Base-by-base conservation (phyloP, 1,140 invertebrate genomes). In the Philopotamus ludificatus region DNA sequence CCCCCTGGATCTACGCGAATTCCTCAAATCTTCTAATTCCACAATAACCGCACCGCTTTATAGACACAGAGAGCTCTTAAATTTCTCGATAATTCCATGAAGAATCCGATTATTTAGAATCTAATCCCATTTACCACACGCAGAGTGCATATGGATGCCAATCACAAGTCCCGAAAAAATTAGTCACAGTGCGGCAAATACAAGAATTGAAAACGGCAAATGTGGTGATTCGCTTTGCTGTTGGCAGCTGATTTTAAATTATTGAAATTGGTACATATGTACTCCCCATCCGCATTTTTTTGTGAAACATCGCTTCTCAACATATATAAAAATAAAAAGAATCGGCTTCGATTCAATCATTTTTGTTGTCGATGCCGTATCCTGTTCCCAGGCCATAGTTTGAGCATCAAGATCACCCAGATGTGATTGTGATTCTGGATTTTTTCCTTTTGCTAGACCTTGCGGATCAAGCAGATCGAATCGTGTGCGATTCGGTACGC, bases 161-260 rank as follows among this genome's bases (percentile, higher is more conserved):
- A 57, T 57, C 53, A 57, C 53, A 41, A 16, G 16, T 57, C 26
- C 16, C 4, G 26, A 60, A 23, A 45, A 60, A 60, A 45, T 16
- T 25, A 58, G 12, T 9, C 8, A 18, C 26, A 39, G 12, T 15
- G n/a, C 18, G 10, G 39, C 20, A 60, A n/a, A 12, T 41, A 15
- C 12, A 39, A 62, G 44, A 50, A 51, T n/a, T 20, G 15, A 62
- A 47, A 39, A 22, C 51, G n/a, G 47, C 20, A 15, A 28, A 69
- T 69, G 63, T 47, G 63, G 60, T 45, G 54, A 69, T 69, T 69
- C 63, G 67, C 16, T 69, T 42, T 69, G 67, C 67, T 63, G 12
- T 8, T 50, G 67, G 54, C 67, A 69, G 67, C 67, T 69, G 67
- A 69, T 64, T 68, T 28, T 41, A 47, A 59, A 21, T 64, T 51